Conservation (phyloP, 2,888 invertebrate genomes). For the Thymelicus lineola region DNA sequence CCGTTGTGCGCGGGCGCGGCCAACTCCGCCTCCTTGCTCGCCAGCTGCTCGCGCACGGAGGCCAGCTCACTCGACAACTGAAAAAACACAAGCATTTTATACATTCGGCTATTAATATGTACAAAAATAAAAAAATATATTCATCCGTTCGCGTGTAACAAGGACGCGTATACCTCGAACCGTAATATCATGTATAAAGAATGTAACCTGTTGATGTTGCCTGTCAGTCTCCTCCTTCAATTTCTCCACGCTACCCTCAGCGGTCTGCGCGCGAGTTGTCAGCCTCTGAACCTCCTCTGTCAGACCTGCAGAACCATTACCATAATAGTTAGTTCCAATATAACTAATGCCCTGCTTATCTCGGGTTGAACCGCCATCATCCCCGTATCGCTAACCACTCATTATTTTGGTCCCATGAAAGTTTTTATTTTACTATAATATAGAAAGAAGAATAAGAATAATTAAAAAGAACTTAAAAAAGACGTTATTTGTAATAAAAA, state of each 20-base stretch:
- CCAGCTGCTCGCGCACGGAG: conserved; percentile 60
- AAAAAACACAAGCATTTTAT: neutral
- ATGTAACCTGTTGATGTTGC: conserved; percentile 57
- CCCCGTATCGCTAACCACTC: no score
- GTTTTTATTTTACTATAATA: no score
- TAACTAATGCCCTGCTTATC: no score
- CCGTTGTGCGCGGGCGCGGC: conserved; percentile 74
- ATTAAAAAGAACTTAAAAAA: no score
- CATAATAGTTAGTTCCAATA: neutral
- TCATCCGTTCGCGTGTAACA: no score
- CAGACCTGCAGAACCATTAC: conserved; percentile 54
- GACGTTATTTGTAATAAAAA: no score
- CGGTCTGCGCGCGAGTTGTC: conserved; percentile 64
- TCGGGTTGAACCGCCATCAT: no score
- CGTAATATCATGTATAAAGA: no score
- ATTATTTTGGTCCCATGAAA: no score
- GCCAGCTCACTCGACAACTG: conserved; percentile 64
- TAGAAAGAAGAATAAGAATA: no score
- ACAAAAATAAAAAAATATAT: no score
- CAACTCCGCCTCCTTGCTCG: conserved; percentile 64
- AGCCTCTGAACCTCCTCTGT: conserved; percentile 80
- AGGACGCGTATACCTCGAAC: no score
- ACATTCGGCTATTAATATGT: neutral
- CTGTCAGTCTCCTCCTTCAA: conserved; percentile 79
- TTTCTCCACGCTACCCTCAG: conserved; percentile 68